These are phyloP conservation scores for Lordiphosa fenestrarum DNA, from an alignment of 2,888 invertebrate species.

Conservation along the genomic window DNA sequence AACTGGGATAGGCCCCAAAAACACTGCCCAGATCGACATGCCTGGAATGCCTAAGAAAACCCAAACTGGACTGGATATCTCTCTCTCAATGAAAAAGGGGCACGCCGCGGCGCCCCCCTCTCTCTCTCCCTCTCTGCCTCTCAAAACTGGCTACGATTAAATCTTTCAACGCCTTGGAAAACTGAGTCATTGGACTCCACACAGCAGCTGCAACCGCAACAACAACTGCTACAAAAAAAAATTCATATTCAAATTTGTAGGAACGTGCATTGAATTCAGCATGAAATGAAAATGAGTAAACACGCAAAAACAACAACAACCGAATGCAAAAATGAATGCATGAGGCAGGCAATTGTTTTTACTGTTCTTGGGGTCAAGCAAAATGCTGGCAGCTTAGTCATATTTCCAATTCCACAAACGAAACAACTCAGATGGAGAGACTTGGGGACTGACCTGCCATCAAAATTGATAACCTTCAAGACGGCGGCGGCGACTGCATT, in stretches of 20 bases:
- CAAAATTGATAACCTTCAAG: conserved; percentile 41
- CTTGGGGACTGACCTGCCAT: conserved; percentile 29
- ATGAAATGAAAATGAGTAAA: conserved; percentile 67
- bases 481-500: not conserved
- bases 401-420: conserved; percentile 60
- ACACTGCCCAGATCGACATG: conserved; percentile 1
- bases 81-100: conserved; percentile 4
- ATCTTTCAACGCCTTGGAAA: conserved; percentile 70
- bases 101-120: conserved; percentile 1
- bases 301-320: conserved; percentile 40
- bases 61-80: conserved; percentile 27
- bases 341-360: conserved; percentile 38
- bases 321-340: conserved; percentile 42
- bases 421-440: conserved; percentile 31
- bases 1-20: conserved; percentile 14
- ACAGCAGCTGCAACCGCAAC: conserved; percentile 24
- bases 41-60: conserved; percentile 30
- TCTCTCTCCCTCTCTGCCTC: not conserved
- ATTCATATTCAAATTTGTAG: conserved; percentile 74
- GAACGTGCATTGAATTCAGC: conserved; percentile 70
- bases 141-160: conserved; percentile 54
- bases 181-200: conserved; percentile 66
- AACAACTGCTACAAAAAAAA: conserved; percentile 24
- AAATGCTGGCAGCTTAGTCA: conserved; percentile 59
- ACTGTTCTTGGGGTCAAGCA: conserved; percentile 46